phyloP scores from a whole-genome alignment of 2,888 invertebrate species.

The Heliothis peltigera region DNA sequence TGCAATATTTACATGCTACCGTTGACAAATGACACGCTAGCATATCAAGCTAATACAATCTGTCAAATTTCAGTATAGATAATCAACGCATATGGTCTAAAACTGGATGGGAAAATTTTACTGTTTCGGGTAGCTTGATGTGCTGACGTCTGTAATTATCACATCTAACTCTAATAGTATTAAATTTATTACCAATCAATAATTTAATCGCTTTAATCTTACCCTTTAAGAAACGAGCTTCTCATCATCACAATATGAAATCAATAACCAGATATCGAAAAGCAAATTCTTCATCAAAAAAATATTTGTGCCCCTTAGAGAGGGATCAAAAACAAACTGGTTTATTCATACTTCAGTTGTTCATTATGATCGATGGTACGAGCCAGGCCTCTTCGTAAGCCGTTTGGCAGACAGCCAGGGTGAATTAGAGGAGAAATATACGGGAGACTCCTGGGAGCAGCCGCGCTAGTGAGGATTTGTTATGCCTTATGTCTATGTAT shows the following conservation, averaged over 20 bases:
- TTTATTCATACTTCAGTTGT: conserved; percentile 44
- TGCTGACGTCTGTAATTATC: too few species aligned
- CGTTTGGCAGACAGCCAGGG: conserved; percentile 58
- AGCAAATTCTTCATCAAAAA: conserved; percentile 12
- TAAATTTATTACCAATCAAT: too few species aligned
- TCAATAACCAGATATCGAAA: conserved; percentile 24
- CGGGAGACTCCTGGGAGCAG: neutral
- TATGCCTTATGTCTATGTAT: neutral
- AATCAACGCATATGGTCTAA: too few species aligned
- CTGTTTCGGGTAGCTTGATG: too few species aligned
- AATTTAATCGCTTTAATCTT: too few species aligned
- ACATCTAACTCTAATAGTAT: too few species aligned
- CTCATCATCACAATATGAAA: neutral
- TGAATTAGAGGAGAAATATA: conserved; percentile 38
- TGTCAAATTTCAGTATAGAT: too few species aligned
- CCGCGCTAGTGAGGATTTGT: conserved; percentile 4
- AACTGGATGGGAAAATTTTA: too few species aligned
- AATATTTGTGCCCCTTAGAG: conserved; percentile 36
- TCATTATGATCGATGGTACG: conserved; percentile 59
- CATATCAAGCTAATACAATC: too few species aligned
- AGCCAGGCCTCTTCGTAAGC: conserved; percentile 50
- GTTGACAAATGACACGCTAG: too few species aligned
- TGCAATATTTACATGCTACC: too few species aligned
- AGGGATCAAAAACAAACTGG: conserved; percentile 40
- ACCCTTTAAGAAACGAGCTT: too few species aligned